phyloP scores from a whole-genome alignment of 2,797 vertebrate genomes.

The Xyrichtys novacula region DNA sequence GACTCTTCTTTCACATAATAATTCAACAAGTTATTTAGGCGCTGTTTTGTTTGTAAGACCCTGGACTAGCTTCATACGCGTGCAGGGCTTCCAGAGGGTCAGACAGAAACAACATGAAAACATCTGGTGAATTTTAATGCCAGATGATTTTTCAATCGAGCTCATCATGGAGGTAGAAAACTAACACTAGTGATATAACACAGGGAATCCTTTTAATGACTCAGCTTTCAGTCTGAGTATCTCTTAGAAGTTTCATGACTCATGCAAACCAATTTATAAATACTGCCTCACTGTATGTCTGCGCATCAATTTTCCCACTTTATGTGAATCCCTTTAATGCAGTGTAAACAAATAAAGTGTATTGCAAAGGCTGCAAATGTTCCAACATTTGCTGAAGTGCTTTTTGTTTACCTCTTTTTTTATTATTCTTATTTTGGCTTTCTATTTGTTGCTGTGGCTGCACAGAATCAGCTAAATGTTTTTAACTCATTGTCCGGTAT shows the following conservation, averaged over 20 bases:
- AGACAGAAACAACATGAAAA: too few relatives aligned
- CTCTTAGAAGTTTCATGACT: slow-evolving; percentile 5
- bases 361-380: neutral
- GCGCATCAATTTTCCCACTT: slow-evolving; percentile 17
- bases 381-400: slow-evolving; percentile 19
- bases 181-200: too few relatives aligned
- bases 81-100: too few relatives aligned
- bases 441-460: slow-evolving; percentile 1
- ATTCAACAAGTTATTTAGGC: too few relatives aligned
- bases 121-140: too few relatives aligned
- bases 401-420: slow-evolving; percentile 34
- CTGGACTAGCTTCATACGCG: too few relatives aligned
- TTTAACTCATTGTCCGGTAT: slow-evolving; percentile 1
- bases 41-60: too few relatives aligned
- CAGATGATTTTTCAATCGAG: too few relatives aligned
- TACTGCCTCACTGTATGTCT: neutral
- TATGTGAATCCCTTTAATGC: neutral
- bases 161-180: too few relatives aligned
- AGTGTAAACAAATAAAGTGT: neutral
- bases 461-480: slow-evolving; percentile 11
- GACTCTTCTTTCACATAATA: too few relatives aligned
- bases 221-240: neutral
- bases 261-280: slow-evolving; percentile 15
- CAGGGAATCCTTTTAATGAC: too few relatives aligned
- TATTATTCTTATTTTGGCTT: neutral